Evolutionary conservation across 1,140 invertebrate genomes (phyloP), one percentile per base, ranked within the genome.

Genomic region (Calosoma granatense): DNA sequence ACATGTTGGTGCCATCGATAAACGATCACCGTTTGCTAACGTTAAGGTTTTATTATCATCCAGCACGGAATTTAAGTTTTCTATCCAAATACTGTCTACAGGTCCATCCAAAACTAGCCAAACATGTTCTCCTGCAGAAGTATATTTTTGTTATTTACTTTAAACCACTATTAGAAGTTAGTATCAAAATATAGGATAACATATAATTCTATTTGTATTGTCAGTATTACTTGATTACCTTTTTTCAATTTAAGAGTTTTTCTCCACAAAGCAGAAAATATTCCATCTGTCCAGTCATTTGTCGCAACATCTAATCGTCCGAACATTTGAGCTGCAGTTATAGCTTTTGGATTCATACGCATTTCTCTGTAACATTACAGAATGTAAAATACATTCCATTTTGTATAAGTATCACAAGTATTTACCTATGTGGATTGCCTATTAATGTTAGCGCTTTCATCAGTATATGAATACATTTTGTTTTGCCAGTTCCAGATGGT

Each of bases 321-420:
- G 75, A 98, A 98, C 94, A 98, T 98, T 78, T 98, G 94, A 2
- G 92, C 84, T 1, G 92, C 91, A 51, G 94, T 97, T 62, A 98
- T 97, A 22, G 94, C 92, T 77, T 97, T 97, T 0, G 94, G 94
- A 77, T 98, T 98, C 94, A 98, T 97, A 61, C 94, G 76, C 92
- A 97, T 94, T 78, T 98, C 94, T 60, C 88, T 87, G 64, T 53
- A 72, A 70, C 6, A 61, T 21, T 36, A 59, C 52, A 41, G 53
- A 43, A 14, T 20, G 9, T 20, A 20, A 53, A 20, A 36, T 23
- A 30, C 17, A 1, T 20, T 39, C 12, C 21, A 41, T 26, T 2
- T 12, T 12, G 17, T 30, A 54, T 4, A 47, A 23, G 9, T 11
- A 53, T 20, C 22, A 56, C 23, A 4, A 59, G n/a, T n/a, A n/a